A percentile compares a stretch with the other conserved stretches of the same genome.
These are phyloP conservation scores for Eilema caniola DNA, from an alignment of 2,888 invertebrate species.

Conservation along the genomic window DNA sequence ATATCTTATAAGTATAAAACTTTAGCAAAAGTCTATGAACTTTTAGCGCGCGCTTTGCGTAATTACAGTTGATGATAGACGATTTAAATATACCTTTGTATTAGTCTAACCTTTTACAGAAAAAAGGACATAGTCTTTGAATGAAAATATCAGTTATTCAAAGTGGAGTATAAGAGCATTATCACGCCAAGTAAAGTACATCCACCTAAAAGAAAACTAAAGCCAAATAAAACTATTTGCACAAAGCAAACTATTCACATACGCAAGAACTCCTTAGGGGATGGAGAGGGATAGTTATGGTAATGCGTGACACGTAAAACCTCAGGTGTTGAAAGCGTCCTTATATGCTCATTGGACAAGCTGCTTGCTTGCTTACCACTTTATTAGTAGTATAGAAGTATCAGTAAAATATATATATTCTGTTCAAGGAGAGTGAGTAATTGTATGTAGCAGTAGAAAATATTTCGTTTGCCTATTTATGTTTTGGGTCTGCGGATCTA, in stretches of 20 bases:
- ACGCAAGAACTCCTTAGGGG: not conserved
- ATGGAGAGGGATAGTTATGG: not conserved
- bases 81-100: conserved; percentile 34
- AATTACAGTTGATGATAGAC: conserved; percentile 57
- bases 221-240: not conserved
- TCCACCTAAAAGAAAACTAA: not conserved
- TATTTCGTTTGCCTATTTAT: conserved; percentile 43
- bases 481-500: conserved; percentile 37
- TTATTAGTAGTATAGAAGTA: not conserved
- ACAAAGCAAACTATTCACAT: not conserved
- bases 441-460: conserved; percentile 35
- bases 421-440: not conserved
- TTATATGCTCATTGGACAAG: not conserved
- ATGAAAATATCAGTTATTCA: not conserved
- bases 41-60: conserved; percentile 61
- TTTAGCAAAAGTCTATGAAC: conserved; percentile 35
- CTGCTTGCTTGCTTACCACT: not conserved
- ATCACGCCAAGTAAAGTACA: not conserved
- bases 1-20: conserved; percentile 52
- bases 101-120: too few species aligned
- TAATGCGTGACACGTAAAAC: not conserved
- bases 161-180: not conserved
- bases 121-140: too few species aligned
- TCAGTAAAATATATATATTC: not conserved
- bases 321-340: not conserved